Evolutionary conservation across 1,140 invertebrate genomes (phyloP), one percentile per base, ranked within the genome.

Genomic region (Eueides isabella): DNA sequence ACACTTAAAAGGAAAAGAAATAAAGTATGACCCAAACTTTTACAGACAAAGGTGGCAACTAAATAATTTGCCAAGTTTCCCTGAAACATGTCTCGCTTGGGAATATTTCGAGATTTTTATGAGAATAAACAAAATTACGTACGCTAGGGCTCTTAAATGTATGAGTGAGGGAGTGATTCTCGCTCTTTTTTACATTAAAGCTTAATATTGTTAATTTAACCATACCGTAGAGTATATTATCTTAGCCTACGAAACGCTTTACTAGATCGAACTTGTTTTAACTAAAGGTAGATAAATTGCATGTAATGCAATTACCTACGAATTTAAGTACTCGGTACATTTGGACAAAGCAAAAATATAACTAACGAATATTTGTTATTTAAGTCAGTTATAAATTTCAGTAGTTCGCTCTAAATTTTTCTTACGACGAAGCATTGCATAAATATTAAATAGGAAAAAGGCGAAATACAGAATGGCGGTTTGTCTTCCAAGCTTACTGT

Each of bases 21-120:
- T 55, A 55, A 55, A 55, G 48, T 55, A n/a, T 55, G 48, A 55
- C 23, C 48, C 48, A 26, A 55, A 3, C 48, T 55, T 55, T 55
- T 55, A 26, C 48, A 55, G 48, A 55, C 48, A 23, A 55, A 55
- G 48, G 48, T 29, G 35, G 64, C 19, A 67, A 67, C 64, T 75
- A 75, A 67, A 75, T 75, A 75, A 67, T 75, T 75, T 71, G 48
- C 63, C 31, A 71, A 71, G 68, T 62, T 75, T 23, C 68, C 74
- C 48, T 75, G 38, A 75, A 75, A 67, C 74, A 62, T 74, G 63
- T 62, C 35, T 71, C 74, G 35, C 74, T 31, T 11, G 74, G 41
- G 74, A 75, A 75, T 71, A 61, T 65, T 75, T 69, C 38, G 64
- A 65, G 64, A 55, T 71, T 71, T 55, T 75, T 71, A 71, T 71